Evolutionary conservation across 2,113 vertebrate genomes (phyloP).

Genomic region (Zosterops lateralis): DNA sequence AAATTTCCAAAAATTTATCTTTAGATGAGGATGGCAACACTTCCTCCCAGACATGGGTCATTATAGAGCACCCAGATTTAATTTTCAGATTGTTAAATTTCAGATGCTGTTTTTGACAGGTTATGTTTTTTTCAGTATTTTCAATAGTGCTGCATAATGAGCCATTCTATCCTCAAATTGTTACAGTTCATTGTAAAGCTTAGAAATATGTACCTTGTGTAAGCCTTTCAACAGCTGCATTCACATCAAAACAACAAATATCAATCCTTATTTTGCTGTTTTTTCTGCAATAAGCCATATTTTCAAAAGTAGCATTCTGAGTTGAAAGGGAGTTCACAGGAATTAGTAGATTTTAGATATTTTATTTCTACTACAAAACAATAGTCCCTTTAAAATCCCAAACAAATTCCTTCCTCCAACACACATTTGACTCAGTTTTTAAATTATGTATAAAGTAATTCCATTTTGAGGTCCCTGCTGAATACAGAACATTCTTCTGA

Average conservation of each 20-base stretch:
- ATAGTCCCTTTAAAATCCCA: background rate
- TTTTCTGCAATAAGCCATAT: background rate
- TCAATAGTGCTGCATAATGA: background rate
- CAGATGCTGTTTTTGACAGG: background rate
- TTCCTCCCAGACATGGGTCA: background rate
- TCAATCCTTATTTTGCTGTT: background rate
- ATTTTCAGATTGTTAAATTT: background rate
- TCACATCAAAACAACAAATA: background rate
- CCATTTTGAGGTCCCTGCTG: background rate
- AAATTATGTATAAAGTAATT: background rate
- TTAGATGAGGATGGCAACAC: background rate
- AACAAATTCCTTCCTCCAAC: background rate
- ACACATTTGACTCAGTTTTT: background rate
- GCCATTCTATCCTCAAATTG: background rate
- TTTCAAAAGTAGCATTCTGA: background rate
- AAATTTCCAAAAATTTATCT: background rate
- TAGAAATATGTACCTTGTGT: background rate
- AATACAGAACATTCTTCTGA: background rate
- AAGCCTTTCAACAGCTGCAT: background rate
- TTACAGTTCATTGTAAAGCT: background rate
- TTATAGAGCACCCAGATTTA: background rate
- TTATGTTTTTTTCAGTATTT: background rate
- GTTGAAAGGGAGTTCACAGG: background rate
- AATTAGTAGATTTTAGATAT: background rate
- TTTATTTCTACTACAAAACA: background rate